phyloP scores from a whole-genome alignment of 2,113 vertebrate species.

The Tricholaema leucomelas region DNA sequence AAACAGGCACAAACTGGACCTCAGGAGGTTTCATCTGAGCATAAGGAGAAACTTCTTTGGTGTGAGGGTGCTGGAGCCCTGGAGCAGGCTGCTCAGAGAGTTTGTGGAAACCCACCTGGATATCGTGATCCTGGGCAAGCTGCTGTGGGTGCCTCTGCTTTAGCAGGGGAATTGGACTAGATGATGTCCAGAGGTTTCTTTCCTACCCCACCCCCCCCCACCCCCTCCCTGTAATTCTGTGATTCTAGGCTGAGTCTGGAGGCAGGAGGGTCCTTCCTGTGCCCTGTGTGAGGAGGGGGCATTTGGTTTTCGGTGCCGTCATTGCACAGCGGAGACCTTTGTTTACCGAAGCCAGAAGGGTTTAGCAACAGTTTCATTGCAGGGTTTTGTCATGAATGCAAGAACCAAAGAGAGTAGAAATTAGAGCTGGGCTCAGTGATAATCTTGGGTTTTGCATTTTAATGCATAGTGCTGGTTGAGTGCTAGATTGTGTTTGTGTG shows the following conservation, averaged over 20 bases:
- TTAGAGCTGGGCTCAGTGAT: not conserved
- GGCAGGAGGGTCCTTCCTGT: not conserved
- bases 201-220: no score
- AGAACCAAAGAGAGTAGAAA: not conserved
- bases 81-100: no score
- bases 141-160: no score
- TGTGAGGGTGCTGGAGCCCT: no score
- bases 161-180: no score
- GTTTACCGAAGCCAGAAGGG: not conserved
- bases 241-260: not conserved
- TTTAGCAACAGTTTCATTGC: not conserved
- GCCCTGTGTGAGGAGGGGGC: not conserved
- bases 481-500: conserved; percentile 46
- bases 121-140: no score
- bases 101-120: no score
- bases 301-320: not conserved
- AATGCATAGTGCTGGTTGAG: not conserved
- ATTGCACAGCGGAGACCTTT: not conserved
- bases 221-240: no score
- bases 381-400: not conserved
- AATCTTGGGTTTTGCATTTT: conserved; percentile 54
- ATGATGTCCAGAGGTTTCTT: no score
- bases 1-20: no score
- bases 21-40: no score
- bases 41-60: no score